Evolutionary conservation across 2,888 invertebrate genomes (phyloP).

Genomic region (Chouioia cunea): DNA sequence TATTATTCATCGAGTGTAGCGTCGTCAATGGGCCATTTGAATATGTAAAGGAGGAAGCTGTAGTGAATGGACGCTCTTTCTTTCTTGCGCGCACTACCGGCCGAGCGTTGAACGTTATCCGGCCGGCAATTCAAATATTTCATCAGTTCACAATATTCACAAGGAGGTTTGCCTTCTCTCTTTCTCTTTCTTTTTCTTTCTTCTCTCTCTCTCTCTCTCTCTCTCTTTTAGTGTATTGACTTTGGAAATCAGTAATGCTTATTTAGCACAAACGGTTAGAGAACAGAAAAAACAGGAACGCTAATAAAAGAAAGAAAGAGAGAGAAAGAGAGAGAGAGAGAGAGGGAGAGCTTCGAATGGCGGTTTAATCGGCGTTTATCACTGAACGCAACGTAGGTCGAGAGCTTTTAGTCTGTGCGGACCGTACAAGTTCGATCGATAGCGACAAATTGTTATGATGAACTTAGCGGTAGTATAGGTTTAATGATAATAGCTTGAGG

Average conservation of each 20-base stretch:
- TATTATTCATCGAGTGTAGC: slow-evolving; percentile 69
- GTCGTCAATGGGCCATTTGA: slow-evolving; percentile 68
- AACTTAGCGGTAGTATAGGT: slow-evolving; percentile 67
- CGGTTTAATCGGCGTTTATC: slow-evolving; percentile 60
- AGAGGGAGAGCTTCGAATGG: no score
- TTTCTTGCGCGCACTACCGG: not conserved
- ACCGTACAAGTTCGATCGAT: slow-evolving; percentile 66
- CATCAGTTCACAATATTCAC: slow-evolving; percentile 68
- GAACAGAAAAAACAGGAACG: no score
- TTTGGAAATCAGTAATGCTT: no score
- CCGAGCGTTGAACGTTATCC: slow-evolving; percentile 19
- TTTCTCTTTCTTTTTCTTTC: slow-evolving; percentile 20
- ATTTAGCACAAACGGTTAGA: no score
- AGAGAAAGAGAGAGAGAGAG: no score
- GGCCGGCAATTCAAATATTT: slow-evolving; percentile 66
- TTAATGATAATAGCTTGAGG: slow-evolving; percentile 68
- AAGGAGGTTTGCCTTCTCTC: slow-evolving; percentile 49
- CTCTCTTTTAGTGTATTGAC: not conserved
- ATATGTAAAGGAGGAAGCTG: slow-evolving; percentile 67
- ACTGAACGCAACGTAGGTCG: no score
- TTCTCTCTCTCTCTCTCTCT: slow-evolving; percentile 2
- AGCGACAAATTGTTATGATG: slow-evolving; percentile 68
- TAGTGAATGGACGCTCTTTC: slow-evolving; percentile 57
- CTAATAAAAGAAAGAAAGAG: no score
- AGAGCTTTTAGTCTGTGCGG: no score